These are phyloP conservation scores for Polyodon spathula DNA, from an alignment of 2,113 vertebrate species.

Conservation along the genomic window DNA sequence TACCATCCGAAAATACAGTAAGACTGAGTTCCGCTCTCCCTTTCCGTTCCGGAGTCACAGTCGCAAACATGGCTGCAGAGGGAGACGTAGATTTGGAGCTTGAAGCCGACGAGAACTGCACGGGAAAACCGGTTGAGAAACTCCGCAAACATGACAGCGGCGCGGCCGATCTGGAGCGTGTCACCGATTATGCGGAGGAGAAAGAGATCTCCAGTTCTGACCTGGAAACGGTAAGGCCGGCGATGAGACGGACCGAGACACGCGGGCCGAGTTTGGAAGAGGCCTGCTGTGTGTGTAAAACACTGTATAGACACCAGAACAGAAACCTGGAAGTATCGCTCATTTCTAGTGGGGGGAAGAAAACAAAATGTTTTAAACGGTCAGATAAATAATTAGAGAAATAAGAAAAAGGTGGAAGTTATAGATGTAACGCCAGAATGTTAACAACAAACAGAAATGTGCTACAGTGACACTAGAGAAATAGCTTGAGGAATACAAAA, in stretches of 20 bases:
- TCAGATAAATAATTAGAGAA: too few relatives aligned
- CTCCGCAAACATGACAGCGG: conserved; percentile 93
- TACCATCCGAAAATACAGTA: conserved; percentile 15
- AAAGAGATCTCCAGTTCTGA: conserved; percentile 95
- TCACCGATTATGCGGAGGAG: conserved; percentile 94
- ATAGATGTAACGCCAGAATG: too few relatives aligned
- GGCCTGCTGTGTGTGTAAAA: too few relatives aligned
- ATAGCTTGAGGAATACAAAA: too few relatives aligned
- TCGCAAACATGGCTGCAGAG: conserved; percentile 72
- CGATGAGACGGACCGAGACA: neutral
- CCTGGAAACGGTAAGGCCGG: conserved; percentile 74
- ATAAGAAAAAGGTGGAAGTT: too few relatives aligned
- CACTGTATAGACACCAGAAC: too few relatives aligned
- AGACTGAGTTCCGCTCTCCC: neutral
- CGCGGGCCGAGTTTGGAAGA: neutral
- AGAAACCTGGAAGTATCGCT: too few relatives aligned
- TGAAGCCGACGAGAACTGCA: conserved; percentile 84
- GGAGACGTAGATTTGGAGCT: conserved; percentile 86
- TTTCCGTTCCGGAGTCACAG: conserved; percentile 35
- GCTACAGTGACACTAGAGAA: too few relatives aligned
- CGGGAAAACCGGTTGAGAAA: conserved; percentile 80
- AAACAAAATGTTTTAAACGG: too few relatives aligned
- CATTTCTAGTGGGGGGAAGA: neutral
- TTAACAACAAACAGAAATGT: too few relatives aligned
- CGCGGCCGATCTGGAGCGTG: conserved; percentile 83